Conservation (phyloP, 2,797 vertebrate genomes). For the Sciurus carolinensis region DNA sequence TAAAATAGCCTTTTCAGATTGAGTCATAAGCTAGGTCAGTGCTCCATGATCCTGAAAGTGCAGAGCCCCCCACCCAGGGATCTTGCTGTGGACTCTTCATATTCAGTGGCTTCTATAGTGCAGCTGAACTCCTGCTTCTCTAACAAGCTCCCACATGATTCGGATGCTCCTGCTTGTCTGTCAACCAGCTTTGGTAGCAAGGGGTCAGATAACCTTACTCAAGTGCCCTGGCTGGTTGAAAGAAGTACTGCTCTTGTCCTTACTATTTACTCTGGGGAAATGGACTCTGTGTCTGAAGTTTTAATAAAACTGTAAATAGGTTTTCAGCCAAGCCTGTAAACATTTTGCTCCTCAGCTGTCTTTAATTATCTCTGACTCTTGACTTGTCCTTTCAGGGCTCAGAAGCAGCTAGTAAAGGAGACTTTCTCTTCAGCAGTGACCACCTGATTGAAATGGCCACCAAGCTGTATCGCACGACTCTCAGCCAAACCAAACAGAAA, state of each 20-base stretch:
- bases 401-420: slow-evolving; percentile 96
- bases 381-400: slow-evolving; percentile 91
- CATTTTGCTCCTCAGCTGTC: neutral
- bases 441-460: slow-evolving; percentile 99
- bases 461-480: slow-evolving; percentile 95
- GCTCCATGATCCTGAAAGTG: neutral
- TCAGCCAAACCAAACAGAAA: slow-evolving; percentile 93
- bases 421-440: slow-evolving; percentile 97
- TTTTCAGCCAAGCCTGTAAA: neutral
- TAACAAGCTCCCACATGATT: neutral
- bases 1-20: neutral
- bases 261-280: neutral
- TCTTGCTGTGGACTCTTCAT: neutral
- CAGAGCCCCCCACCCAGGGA: neutral
- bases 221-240: neutral
- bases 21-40: neutral
- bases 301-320: neutral
- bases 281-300: neutral
- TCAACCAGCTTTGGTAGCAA: rapidly evolving
- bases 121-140: neutral
- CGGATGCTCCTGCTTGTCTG: neutral
- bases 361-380: neutral
- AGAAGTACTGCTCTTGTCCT: neutral
- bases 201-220: neutral
- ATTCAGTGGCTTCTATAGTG: rapidly evolving